Evolutionary conservation across 2,797 vertebrate species (phyloP), one percentile per base, ranked within the genome.

Genomic region (Silurus lanzhouensis): DNA sequence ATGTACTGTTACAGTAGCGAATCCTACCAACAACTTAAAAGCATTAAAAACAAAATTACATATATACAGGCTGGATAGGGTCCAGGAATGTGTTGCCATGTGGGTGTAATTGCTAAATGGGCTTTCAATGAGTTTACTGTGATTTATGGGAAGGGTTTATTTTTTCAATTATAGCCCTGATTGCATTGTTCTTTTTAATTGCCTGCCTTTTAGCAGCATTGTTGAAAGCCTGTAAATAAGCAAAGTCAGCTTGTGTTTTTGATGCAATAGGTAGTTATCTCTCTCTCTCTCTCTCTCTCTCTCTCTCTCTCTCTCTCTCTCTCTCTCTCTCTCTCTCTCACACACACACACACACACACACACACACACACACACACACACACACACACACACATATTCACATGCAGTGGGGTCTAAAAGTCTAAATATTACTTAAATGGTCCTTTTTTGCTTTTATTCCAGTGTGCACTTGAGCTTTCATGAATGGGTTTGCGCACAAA

Each of bases 1-100:
- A 68, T 77, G 71, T 82, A 17, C 17, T 70, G 66, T 83, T 55
- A 81, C 83, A 81, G 78, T 60, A 68, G 22, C 17, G 2, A 70
- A 80, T 82, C 7, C 58, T 82, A 89, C 52, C 80, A 71, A 20
- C 55, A 68, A 66, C 7, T 60, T 71, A 58, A 19, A 7, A 25
- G 38, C 38, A 38, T 38, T 48, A 20, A 57, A 27, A 75, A 27
- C 55, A 58, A 44, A 15, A 48, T n/a, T 38, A 9, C n/a, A 6
- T n/a, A 6, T 46, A 15, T 52, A 52, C n/a, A 81, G 46, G 46
- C 44, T 81, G 61, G 78, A 66, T 19, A 81, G 19, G 5, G 15
- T 81, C 46, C 61, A 81, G 46, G n/a, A 44, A 61, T 78, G 27
- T 15, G 76, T 61, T 78, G 25, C 15, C 10, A 17, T 57, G 72